phyloP scores from a whole-genome alignment of 2,888 invertebrate species.

The Caenorhabditis japonica region DNA sequence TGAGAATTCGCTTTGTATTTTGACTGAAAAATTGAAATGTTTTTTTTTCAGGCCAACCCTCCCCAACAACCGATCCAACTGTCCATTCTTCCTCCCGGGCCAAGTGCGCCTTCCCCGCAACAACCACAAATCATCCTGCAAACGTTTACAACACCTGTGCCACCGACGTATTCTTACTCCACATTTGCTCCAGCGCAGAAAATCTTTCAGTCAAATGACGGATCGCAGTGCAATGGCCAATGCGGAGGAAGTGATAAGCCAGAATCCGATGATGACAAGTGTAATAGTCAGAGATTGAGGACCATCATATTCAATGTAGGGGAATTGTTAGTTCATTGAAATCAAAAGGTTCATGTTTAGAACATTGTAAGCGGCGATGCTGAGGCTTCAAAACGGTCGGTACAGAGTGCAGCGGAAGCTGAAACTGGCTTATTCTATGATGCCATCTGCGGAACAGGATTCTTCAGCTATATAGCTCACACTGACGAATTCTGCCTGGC shows the following conservation, averaged over 20 bases:
- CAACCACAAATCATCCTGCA: slow-evolving; percentile 34
- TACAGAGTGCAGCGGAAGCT: slow-evolving; percentile 71
- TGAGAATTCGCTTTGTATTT: not conserved
- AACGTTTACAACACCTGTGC: slow-evolving; percentile 9
- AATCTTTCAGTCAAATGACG: slow-evolving; percentile 2
- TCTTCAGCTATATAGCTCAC: slow-evolving; percentile 76
- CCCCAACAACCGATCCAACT: slow-evolving; percentile 31
- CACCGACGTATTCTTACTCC: slow-evolving; percentile 8
- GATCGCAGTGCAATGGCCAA: slow-evolving; percentile 23
- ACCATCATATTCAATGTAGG: slow-evolving; percentile 71
- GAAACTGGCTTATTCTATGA: slow-evolving; percentile 70
- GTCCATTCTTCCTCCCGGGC: slow-evolving; percentile 31
- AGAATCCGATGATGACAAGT: slow-evolving; percentile 67
- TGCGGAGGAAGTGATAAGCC: slow-evolving; percentile 10
- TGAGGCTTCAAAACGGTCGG: slow-evolving; percentile 72
- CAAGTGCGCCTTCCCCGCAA: slow-evolving; percentile 15
- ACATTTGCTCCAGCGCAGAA: slow-evolving; percentile 26
- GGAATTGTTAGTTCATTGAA: no score
- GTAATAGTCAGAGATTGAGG: slow-evolving; percentile 69
- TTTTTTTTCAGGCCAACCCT: slow-evolving; percentile 30
- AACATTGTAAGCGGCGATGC: slow-evolving; percentile 67
- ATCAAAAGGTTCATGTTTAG: slow-evolving; percentile 29
- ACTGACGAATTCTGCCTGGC: slow-evolving; percentile 73
- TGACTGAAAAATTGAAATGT: not conserved
- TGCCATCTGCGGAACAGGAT: slow-evolving; percentile 77